Base-by-base conservation (phyloP, 35 echinoderm and acorn worm species). In the Lytechinus pictus region DNA sequence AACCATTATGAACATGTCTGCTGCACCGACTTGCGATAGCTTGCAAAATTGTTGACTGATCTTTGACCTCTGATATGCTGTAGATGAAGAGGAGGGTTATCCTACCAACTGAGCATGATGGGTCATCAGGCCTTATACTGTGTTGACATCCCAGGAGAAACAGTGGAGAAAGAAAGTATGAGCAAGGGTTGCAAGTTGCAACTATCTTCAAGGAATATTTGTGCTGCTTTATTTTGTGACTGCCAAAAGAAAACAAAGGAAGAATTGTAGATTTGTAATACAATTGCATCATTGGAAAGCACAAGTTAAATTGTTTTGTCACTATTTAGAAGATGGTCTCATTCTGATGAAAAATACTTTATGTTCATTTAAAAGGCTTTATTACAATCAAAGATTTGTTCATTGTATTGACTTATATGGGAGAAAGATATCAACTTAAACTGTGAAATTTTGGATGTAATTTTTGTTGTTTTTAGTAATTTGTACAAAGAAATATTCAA, bases 401-500 rank as follows among this genome's bases (percentile, higher is more conserved):
- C 52, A n/a, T 10, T 90, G 29, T 90, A 90, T 90, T 54, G 88
- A 44, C 10, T 90, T 52, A 54, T 90, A 52, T 90, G 10, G 52
- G 88, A 52, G 28, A 52, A 52, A 54, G 10, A 28, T 52, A 90
- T 44, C 28, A 12, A 90, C 29, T 12, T 52, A 44, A 52, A 52
- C 28, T 54, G 88, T 90, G 21, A 52, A 90, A 54, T 52, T 90
- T 44, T 90, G 29, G 28, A 54, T 90, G 28, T 90, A 44, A 52
- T 54, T 93, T 57, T 93, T 54, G 55, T 93, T 54, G 52, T 93
- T 93, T 57, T 93, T 93, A 57, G 92, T 93, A 53, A 93, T 57
- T 93, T 93, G 92, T 93, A 93, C 92, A 93, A 93, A 93, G 92
- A 54, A 55, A 93, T 93, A 90, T 90, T 90, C 53, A 93, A 93